Evolutionary conservation across 2,888 invertebrate species (phyloP).

Genomic region (Nomada goodeniana): DNA sequence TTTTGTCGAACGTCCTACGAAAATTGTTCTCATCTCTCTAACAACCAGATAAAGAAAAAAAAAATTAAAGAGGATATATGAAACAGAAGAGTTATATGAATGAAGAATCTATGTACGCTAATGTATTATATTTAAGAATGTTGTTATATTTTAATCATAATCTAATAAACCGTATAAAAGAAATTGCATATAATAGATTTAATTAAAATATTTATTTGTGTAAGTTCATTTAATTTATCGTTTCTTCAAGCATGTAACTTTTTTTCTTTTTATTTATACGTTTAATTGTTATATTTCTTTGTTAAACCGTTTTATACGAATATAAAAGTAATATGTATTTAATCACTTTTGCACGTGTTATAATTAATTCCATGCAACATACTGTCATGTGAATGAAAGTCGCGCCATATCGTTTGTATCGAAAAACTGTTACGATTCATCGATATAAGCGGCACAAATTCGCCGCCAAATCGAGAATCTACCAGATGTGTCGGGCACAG

Average conservation of each 20-base stretch:
- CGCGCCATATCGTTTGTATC: conserved; percentile 13
- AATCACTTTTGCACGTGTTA: neutral
- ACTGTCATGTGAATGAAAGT: neutral
- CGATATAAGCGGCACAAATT: neutral
- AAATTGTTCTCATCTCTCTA: conserved; percentile 48
- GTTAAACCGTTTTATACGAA: neutral
- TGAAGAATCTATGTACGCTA: conserved; percentile 67
- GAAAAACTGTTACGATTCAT: conserved; percentile 6
- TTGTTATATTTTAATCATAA: conserved; percentile 76
- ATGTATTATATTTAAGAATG: conserved; percentile 75
- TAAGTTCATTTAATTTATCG: neutral
- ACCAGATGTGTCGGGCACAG: neutral
- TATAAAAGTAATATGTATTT: neutral
- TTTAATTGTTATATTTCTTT: neutral
- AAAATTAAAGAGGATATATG: conserved; percentile 36
- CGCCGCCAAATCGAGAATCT: neutral
- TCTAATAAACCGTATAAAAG: conserved; percentile 72
- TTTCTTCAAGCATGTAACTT: conserved; percentile 27
- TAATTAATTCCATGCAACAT: neutral
- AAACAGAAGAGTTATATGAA: conserved; percentile 46
- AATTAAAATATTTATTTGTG: conserved; percentile 21
- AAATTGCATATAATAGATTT: conserved; percentile 33
- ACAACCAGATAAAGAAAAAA: conserved; percentile 29
- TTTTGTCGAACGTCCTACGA: conserved; percentile 51
- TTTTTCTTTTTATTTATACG: conserved; percentile 6